Evolutionary conservation across 2,888 invertebrate genomes (phyloP).

Genomic region (Cheilosia urbana): DNA sequence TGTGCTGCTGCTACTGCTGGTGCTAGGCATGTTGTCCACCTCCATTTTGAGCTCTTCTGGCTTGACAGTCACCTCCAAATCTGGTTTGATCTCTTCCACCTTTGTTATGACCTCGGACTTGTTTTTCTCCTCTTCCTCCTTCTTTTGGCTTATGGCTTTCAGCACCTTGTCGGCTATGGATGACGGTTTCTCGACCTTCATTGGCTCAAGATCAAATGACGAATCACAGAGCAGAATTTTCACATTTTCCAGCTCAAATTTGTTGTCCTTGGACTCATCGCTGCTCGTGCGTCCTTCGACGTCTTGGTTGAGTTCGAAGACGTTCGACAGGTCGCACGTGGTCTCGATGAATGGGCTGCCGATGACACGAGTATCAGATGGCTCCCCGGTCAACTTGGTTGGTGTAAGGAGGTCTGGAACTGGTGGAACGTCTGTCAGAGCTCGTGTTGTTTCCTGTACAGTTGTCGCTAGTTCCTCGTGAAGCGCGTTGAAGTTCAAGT

Average conservation of each 20-base stretch:
- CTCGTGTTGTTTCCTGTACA: constrained; percentile 81
- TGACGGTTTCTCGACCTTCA: constrained; percentile 83
- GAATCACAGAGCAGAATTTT: constrained; percentile 82
- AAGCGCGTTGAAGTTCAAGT: constrained; percentile 81
- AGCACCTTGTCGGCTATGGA: constrained; percentile 87
- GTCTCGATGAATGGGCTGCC: constrained; percentile 83
- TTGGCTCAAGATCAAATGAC: constrained; percentile 80
- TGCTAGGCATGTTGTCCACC: constrained; percentile 77
- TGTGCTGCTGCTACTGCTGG: constrained; percentile 41
- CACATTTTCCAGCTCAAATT: constrained; percentile 82
- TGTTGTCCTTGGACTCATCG: constrained; percentile 81
- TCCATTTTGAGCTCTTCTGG: constrained; percentile 80
- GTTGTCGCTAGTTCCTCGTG: constrained; percentile 82
- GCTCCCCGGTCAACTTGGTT: constrained; percentile 32
- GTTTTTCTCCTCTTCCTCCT: constrained; percentile 85
- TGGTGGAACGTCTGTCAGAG: constrained; percentile 79
- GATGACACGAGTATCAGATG: constrained; percentile 67
- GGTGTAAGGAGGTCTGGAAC: constrained; percentile 46
- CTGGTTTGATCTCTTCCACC: constrained; percentile 72
- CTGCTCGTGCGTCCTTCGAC: constrained; percentile 79
- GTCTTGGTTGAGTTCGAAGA: constrained; percentile 81
- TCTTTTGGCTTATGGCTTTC: constrained; percentile 86
- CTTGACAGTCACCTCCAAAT: constrained; percentile 26
- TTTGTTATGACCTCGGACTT: constrained; percentile 84
- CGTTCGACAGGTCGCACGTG: constrained; percentile 78